A percentile compares a stretch with the other conserved stretches of the same genome.
phyloP scores from a whole-genome alignment of 2,888 invertebrate species.

The Hoplodrina ambigua region DNA sequence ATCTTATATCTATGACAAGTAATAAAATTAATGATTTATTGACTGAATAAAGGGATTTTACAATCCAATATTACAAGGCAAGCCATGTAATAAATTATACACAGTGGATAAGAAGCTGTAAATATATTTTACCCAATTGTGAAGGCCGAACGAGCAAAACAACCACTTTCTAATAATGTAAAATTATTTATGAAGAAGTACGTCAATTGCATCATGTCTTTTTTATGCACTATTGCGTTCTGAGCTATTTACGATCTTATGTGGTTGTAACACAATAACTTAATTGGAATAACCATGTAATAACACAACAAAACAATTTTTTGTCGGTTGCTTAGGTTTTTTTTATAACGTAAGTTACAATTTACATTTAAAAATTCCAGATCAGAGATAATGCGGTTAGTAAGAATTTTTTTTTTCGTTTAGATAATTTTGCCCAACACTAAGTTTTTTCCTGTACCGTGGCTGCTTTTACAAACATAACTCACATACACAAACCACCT shows the following conservation, averaged over 20 bases:
- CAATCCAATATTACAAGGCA: not conserved
- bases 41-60: not conserved
- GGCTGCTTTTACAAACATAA: too few relatives aligned
- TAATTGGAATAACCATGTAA: not conserved
- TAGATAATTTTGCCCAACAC: too few relatives aligned
- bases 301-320: not conserved
- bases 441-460: too few relatives aligned
- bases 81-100: not conserved
- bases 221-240: not conserved
- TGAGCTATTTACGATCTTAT: not conserved
- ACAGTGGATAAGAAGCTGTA: not conserved
- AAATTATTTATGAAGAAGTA: not conserved
- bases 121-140: constrained; percentile 25
- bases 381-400: too few relatives aligned
- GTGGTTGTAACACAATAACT: not conserved
- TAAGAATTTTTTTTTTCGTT: too few relatives aligned
- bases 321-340: too few relatives aligned
- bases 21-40: not conserved
- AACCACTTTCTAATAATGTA: constrained; percentile 35
- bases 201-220: constrained; percentile 3
- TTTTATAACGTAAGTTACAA: too few relatives aligned
- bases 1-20: not conserved
- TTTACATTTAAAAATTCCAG: too few relatives aligned
- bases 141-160: constrained; percentile 35
- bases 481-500: too few relatives aligned